A percentile compares a stretch with the other conserved stretches of the same genome.
phyloP scores from a whole-genome alignment of 2,888 invertebrate genomes.

The Melanotus villosus region DNA sequence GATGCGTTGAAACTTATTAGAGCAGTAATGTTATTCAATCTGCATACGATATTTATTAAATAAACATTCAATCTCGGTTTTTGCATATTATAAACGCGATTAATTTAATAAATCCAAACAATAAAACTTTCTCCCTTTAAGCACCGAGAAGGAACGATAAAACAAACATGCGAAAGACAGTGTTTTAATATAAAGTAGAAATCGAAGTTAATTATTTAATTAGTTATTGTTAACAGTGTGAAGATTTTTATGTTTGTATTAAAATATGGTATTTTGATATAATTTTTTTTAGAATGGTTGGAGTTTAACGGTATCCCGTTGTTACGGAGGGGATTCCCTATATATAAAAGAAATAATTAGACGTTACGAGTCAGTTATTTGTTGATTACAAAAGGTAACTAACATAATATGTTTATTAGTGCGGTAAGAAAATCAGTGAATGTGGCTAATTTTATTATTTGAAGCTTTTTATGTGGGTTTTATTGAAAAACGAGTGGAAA shows the following conservation, averaged over 20 bases:
- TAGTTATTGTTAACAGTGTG: not conserved
- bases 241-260: not conserved
- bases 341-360: slow-evolving; percentile 38
- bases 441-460: not conserved
- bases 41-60: too few relatives aligned
- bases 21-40: too few relatives aligned
- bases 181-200: not conserved
- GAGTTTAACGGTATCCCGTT: slow-evolving; percentile 27
- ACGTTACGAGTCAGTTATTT: slow-evolving; percentile 21
- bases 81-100: too few relatives aligned
- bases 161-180: too few relatives aligned
- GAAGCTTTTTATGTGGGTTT: not conserved
- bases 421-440: not conserved
- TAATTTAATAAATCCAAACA: too few relatives aligned
- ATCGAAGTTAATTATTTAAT: not conserved
- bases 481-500: too few relatives aligned
- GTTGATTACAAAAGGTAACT: slow-evolving; percentile 24
- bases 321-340: slow-evolving; percentile 23
- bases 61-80: too few relatives aligned
- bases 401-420: slow-evolving; percentile 17
- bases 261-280: not conserved
- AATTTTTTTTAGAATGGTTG: slow-evolving; percentile 16
- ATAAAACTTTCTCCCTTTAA: too few relatives aligned
- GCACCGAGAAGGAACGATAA: too few relatives aligned
- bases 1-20: too few relatives aligned